Evolutionary conservation across 2,113 vertebrate species (phyloP).

Genomic region (Panurus biarmicus): DNA sequence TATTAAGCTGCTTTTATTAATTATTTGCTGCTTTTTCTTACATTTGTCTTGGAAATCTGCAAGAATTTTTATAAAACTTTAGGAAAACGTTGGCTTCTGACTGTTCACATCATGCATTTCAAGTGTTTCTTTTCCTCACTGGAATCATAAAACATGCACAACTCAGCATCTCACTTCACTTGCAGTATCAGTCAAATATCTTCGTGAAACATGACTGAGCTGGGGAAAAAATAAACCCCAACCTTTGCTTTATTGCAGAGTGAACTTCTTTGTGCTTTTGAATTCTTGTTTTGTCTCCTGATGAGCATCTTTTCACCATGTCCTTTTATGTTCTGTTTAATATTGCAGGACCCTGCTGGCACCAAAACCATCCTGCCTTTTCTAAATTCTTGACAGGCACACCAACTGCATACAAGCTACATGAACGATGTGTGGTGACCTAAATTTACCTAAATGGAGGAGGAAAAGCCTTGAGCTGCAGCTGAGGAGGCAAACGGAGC

Average conservation of each 20-base stretch:
- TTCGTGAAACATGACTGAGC: not conserved
- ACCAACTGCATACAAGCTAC: fast-evolving
- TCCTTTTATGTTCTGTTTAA: not conserved
- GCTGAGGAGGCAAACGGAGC: not conserved
- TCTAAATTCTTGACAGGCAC: not conserved
- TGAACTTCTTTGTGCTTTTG: not conserved
- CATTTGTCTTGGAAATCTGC: not conserved
- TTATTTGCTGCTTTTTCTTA: not conserved
- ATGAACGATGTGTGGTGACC: not conserved
- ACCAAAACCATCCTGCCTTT: not conserved
- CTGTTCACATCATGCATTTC: not conserved
- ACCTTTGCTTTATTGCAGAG: not conserved
- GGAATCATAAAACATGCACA: not conserved
- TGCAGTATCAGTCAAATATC: not conserved
- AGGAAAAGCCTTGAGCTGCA: not conserved
- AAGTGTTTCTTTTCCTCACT: not conserved
- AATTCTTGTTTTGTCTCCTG: not conserved
- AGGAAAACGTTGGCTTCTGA: not conserved
- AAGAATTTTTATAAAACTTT: not conserved
- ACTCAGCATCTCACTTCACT: not conserved
- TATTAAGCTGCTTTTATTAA: not conserved
- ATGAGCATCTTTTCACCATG: not conserved
- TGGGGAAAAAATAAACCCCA: not conserved
- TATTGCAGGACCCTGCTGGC: not conserved
- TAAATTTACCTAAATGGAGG: not conserved